Evolutionary conservation across 2,113 vertebrate species (phyloP), one percentile per base, ranked within the genome.

Genomic region (Amblyopsis rosae): DNA sequence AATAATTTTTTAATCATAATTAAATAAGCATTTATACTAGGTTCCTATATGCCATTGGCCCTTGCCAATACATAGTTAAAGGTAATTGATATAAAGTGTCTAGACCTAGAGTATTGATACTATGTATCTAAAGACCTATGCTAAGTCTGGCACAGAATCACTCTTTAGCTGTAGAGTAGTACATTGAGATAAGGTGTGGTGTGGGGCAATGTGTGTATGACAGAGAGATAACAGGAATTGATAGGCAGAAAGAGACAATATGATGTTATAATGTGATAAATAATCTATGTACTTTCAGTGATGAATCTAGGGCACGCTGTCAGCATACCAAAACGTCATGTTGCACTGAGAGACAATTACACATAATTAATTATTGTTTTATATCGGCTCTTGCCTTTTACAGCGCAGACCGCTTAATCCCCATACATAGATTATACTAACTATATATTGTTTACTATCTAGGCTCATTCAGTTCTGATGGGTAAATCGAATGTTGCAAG

Each of bases 401-500:
- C 62, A 81, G 54, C 72, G 67, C 70, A 82, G 83, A 69, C 72
- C 0, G 49, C 19, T 50, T 65, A 86, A 87, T 80, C 84, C 82
- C 65, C 65, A 72, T 83, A 76, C 65, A 72, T 83, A 76, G 62
- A 88, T 90, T 82, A 87, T 72, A 75, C 69, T 75, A 80, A 86
- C 84, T 76, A 87, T 73, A 78, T 72, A 78, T 73, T 87, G 79
- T 89, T 85, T 82, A 86, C 81, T 74, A 76, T 85, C 70, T 53
- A 84, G 81, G 67, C 79, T 77, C 73, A 73, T 80, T 87, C 69
- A 17, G 69, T 62, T 78, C 81, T 86, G 72, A 60, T 73, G 76
- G 85, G 85, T 79, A 84, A 73, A 84, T 76, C 77, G 70, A 74
- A 58, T 63, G 78, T 67, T 79, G 67, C 62, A 67, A 75, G 73